phyloP scores from a whole-genome alignment of 2,113 vertebrate genomes.

The Triplophysa dalaica region DNA sequence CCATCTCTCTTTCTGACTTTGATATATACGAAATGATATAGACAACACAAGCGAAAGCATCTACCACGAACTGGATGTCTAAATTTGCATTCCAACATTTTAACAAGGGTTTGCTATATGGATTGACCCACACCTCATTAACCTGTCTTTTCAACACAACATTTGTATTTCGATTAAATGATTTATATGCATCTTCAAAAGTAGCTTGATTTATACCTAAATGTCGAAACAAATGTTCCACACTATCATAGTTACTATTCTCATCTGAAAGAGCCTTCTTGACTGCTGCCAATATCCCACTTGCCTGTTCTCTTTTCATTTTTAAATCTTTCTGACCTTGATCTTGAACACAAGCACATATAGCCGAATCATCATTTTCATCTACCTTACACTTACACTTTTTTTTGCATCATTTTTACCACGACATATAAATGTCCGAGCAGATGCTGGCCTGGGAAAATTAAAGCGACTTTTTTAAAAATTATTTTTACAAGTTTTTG shows the following conservation, averaged over 20 bases:
- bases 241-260: background rate
- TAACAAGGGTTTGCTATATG: background rate
- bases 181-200: background rate
- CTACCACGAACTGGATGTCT: conserved; percentile 3
- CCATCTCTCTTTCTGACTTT: background rate
- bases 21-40: conserved; percentile 18
- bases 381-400: background rate
- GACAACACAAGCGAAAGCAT: background rate
- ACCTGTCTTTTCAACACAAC: background rate
- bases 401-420: background rate
- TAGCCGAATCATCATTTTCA: background rate
- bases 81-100: conserved; percentile 9
- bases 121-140: background rate
- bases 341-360: background rate
- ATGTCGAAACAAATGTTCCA: background rate
- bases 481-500: background rate
- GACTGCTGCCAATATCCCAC: background rate
- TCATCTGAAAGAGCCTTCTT: conserved; percentile 10
- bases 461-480: no score
- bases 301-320: background rate
- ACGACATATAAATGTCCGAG: background rate
- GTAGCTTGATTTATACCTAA: background rate
- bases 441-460: background rate
- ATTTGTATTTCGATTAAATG: background rate
- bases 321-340: background rate